Evolutionary conservation across 2,797 vertebrate genomes (phyloP).

Genomic region (Lagorchestes hirsutus): DNA sequence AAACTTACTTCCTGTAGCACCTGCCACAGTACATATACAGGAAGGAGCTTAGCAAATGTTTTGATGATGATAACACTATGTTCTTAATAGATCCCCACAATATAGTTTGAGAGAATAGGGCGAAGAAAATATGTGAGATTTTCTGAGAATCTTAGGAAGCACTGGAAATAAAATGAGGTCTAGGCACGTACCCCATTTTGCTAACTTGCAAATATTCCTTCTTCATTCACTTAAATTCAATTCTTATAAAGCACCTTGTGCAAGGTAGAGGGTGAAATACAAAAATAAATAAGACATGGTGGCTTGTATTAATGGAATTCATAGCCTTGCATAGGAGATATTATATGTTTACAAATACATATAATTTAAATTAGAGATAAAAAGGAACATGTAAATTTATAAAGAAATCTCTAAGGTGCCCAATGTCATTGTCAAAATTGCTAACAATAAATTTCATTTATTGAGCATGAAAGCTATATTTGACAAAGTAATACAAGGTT

Average conservation of each 20-base stretch:
- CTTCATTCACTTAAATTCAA: neutral
- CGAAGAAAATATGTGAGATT: neutral
- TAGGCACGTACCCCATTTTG: neutral
- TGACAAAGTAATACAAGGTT: slow-evolving; percentile 10
- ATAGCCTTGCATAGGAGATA: neutral
- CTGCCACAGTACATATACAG: slow-evolving; percentile 18
- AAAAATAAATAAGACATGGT: neutral
- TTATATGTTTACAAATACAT: neutral
- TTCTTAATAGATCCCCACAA: neutral
- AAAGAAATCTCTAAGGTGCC: neutral
- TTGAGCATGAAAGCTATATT: neutral
- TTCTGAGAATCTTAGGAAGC: neutral
- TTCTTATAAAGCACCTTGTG: neutral
- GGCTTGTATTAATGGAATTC: neutral
- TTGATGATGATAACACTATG: slow-evolving; percentile 31
- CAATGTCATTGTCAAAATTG: neutral
- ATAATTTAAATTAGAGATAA: neutral
- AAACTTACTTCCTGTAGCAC: slow-evolving; percentile 21
- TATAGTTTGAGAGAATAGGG: neutral
- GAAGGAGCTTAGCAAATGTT: neutral
- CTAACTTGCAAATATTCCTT: neutral
- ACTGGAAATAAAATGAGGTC: slow-evolving; percentile 9
- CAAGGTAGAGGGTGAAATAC: neutral
- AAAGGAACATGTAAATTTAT: neutral
- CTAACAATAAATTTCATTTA: neutral